Percentiles rank a stretch among this genome's conserved stretches.
These are phyloP conservation scores for Fopius arisanus DNA, from an alignment of 1,140 invertebrate genomes.

Conservation along the genomic window DNA sequence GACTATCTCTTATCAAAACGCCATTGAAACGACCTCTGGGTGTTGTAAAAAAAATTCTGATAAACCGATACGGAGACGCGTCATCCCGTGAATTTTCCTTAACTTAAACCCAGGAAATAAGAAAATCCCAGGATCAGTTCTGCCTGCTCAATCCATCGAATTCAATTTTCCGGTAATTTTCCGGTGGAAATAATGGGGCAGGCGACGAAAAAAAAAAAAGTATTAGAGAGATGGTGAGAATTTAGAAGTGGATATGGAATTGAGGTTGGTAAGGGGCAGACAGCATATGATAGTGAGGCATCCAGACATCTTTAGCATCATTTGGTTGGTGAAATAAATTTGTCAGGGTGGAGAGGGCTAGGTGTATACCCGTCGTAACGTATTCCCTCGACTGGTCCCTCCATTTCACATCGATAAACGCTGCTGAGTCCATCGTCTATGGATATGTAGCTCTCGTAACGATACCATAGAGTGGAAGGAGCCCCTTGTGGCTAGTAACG, in stretches of 20 bases:
- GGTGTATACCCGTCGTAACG: neutral
- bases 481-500: slow-evolving; percentile 60
- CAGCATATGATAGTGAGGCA: slow-evolving; percentile 32
- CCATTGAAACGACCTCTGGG: slow-evolving; percentile 1
- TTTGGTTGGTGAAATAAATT: slow-evolving; percentile 34
- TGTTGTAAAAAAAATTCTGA: neutral
- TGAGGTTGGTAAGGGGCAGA: slow-evolving; percentile 36
- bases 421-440: neutral
- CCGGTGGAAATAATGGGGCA: neutral
- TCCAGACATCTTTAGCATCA: slow-evolving; percentile 30
- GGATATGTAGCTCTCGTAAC: slow-evolving; percentile 17
- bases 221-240: neutral
- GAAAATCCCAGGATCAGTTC: neutral
- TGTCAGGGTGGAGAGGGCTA: slow-evolving; percentile 9
- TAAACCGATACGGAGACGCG: neutral
- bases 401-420: neutral
- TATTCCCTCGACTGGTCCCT: slow-evolving; percentile 13
- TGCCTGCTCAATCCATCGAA: slow-evolving; percentile 12
- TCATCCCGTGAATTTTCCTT: too few relatives aligned
- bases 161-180: slow-evolving; percentile 35
- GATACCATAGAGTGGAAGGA: slow-evolving; percentile 51
- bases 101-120: neutral
- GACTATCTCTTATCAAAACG: neutral
- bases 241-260: too few relatives aligned
- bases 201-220: neutral